Percentiles rank a stretch among this genome's conserved stretches.
These are phyloP conservation scores for Plectropomus leopardus DNA, from an alignment of 2,113 vertebrate genomes.

Conservation along the genomic window DNA sequence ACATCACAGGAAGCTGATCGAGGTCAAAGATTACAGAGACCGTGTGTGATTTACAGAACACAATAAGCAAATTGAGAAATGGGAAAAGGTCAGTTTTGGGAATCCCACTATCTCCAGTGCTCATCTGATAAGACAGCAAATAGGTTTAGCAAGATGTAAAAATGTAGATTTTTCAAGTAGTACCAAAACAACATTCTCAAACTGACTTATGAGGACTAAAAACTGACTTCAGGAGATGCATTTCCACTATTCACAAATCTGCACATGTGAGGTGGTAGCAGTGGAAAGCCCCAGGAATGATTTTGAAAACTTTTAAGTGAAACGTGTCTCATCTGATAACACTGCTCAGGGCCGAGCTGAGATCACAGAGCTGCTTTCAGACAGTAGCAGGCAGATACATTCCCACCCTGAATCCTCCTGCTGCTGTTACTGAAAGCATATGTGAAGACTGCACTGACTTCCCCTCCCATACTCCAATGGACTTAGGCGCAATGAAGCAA, in stretches of 20 bases:
- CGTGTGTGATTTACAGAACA: constrained; percentile 25
- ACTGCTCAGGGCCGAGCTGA: constrained; percentile 18
- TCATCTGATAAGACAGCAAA: constrained; percentile 13
- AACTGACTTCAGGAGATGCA: constrained; percentile 6
- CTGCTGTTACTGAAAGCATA: constrained; percentile 54
- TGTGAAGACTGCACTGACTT: constrained; percentile 20
- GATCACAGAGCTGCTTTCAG: constrained; percentile 49
- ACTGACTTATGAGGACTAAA: not conserved
- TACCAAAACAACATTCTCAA: not conserved
- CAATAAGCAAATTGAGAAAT: constrained; percentile 36
- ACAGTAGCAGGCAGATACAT: constrained; percentile 55
- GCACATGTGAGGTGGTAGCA: not conserved
- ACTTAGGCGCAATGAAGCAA: not conserved
- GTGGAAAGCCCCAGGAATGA: constrained; percentile 22
- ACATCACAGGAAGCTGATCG: constrained; percentile 43
- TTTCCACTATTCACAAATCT: not conserved
- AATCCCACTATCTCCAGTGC: constrained; percentile 7
- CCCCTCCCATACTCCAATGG: constrained; percentile 1
- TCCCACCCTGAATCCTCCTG: constrained; percentile 31
- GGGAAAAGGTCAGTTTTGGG: constrained; percentile 29
- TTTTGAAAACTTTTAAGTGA: constrained; percentile 23
- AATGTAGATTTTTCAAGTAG: not conserved
- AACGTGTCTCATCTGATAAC: constrained; percentile 1
- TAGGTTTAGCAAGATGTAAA: not conserved
- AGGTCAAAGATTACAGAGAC: constrained; percentile 55